Base-by-base conservation (phyloP, 2,113 vertebrate species). In the zebrafish (Danio rerio) region DNA sequence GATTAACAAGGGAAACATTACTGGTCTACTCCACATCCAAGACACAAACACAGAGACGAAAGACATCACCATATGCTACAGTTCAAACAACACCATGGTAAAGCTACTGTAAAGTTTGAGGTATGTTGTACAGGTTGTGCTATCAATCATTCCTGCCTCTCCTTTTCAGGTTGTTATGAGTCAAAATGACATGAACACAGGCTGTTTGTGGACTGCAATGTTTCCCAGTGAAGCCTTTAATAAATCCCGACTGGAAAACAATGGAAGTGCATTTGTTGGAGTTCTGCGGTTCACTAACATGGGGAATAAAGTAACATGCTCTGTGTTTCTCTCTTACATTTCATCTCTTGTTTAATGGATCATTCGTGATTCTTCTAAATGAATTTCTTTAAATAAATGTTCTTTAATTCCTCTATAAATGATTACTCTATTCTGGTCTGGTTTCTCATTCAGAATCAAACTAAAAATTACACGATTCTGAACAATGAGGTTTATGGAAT, bases 401-500 rank as follows among this genome's bases (percentile, higher is more conserved):
- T 61, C 21, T 9, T 10, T 15, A 2, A 61, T 6, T 61, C 21
- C 6, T 65, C 42, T 65, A 42, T 43, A 16, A 7, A 66, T 43
- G 8, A 45, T n/a, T 43, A 8, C 13, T 63, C 20, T 13, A 31
- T 62, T n/a, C 55, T 47, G 9, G 12, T 4, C 8, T 73, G 2
- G 5, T 74, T 59, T 49, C 43, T 62, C 5, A 16, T 76, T 76
- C 15, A 61, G 74, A 0, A 9, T 15, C 7, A 21, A 16, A 61
- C 18, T 21, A 2, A 12, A 47, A 62, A 47, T 5, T 7, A 59
- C 10, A 21, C 9, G 1, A 9, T 77, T 77, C 31, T 77, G 12
- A 77, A 77, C 7, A 5, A 77, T 31, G 58, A 16, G 13, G 43
- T 62, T 49, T 77, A 77, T 16, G 74, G 58, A 49, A 77, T 77